Base-by-base conservation (phyloP, 2,888 invertebrate species). In the Agriopis leucophaearia region DNA sequence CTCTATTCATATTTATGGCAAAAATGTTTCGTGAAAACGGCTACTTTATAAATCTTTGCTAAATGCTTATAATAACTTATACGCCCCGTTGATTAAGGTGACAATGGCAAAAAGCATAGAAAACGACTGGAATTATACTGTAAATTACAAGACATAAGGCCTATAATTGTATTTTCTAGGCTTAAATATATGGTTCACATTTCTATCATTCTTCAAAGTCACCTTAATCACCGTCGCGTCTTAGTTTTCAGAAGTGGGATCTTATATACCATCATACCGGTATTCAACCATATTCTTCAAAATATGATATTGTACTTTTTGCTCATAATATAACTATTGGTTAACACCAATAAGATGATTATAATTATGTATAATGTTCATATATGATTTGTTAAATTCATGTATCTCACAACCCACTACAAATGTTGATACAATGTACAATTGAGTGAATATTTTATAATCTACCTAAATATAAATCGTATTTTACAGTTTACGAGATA, bases 401-500 rank as follows among this genome's bases (percentile, higher is more conserved):
- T 81, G 42, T 55, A 68, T 77, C 74, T 82, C 82, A 82, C 82
- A 82, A 82, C 82, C 82, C 75, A 71, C 81, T 81, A 80, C 80
- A 62, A 44, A 68, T 72, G 73, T 74, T 70, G 71, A 64, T 71
- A 73, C 65, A 51, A 72, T 75, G 71, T 76, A 78, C 75, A 77
- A 64, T 74, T 62, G 48, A 72, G 52, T 75, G 61, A 73, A 64
- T 62, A 63, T 42, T 42, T 27, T 5, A 55, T 66, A 71, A 59
- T 66, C 71, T 68, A 69, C 60, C 16, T 56, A 65, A 54, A 59
- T 67, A 67, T 59, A 55, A 63, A 58, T 56, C 36, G 38, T 69
- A 69, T 69, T 36, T 55, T 85, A 90, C 83, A 88, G 77, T 83
- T 48, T 77, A 82, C 84, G 85, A 87, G 85, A 88, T 82, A 81